These are phyloP conservation scores for Patagioenas fasciata DNA, from an alignment of 2,113 vertebrate species.

Conservation along the genomic window DNA sequence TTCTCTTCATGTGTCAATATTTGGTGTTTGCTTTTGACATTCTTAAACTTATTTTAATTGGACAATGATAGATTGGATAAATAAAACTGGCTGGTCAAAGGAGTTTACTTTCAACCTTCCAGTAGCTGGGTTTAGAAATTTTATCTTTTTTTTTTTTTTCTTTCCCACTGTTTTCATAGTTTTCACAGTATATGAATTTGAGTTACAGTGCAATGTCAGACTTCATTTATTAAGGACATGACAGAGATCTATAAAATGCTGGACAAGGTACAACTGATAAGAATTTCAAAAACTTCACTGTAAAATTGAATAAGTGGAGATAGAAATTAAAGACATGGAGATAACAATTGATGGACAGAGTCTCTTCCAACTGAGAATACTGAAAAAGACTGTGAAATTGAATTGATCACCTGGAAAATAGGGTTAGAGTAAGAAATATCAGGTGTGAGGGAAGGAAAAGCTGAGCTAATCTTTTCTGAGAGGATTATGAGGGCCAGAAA, in stretches of 20 bases:
- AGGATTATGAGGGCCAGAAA: not conserved
- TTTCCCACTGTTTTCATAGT: not conserved
- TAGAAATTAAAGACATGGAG: conserved; percentile 43
- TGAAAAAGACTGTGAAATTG: conserved; percentile 53
- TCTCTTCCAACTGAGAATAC: conserved; percentile 27
- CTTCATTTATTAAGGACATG: conserved; percentile 37
- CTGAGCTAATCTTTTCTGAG: conserved; percentile 22
- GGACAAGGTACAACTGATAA: not conserved
- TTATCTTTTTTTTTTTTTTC: not conserved
- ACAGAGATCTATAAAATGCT: conserved; percentile 51
- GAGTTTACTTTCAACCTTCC: not conserved
- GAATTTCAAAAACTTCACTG: conserved; percentile 10
- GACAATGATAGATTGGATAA: not conserved
- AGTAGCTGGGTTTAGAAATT: not conserved
- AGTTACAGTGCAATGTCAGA: not conserved
- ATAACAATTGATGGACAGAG: conserved; percentile 46
- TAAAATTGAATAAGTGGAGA: conserved; percentile 45
- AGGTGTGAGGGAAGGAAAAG: conserved; percentile 21
- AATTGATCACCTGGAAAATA: conserved; percentile 72
- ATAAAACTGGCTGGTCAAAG: not conserved
- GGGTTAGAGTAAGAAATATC: conserved; percentile 35
- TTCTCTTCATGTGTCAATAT: not conserved
- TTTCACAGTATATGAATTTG: conserved; percentile 18
- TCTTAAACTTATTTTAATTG: not conserved
- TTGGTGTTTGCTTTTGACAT: not conserved